A percentile compares a stretch with the other conserved stretches of the same genome.
Evolutionary conservation across 2,888 invertebrate species (phyloP).

Genomic region (Tipula unca): DNA sequence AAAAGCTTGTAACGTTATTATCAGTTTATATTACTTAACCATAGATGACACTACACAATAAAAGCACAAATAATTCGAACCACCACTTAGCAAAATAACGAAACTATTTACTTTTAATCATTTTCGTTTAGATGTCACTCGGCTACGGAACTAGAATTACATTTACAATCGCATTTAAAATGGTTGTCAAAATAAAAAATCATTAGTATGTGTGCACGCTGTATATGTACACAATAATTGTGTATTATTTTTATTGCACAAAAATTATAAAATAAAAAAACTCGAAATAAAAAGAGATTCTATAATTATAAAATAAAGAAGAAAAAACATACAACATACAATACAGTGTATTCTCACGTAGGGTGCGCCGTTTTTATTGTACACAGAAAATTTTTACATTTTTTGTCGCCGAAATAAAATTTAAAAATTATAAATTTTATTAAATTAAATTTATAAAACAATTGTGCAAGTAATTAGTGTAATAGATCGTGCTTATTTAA

Average conservation of each 20-base stretch:
- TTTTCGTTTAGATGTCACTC: background rate
- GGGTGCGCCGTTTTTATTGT: background rate
- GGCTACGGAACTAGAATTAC: background rate
- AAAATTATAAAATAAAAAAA: background rate
- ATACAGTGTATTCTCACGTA: slow-evolving; percentile 14
- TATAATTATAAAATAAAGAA: background rate
- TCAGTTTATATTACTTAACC: background rate
- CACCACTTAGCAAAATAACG: background rate
- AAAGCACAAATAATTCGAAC: background rate
- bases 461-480: background rate
- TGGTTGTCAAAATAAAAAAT: background rate
- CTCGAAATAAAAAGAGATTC: background rate
- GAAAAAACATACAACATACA: background rate
- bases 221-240: slow-evolving; percentile 14
- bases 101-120: background rate
- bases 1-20: background rate
- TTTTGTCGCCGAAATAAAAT: background rate
- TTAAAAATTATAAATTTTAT: background rate
- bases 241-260: background rate
- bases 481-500: background rate
- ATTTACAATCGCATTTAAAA: background rate
- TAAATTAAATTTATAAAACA: background rate
- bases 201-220: background rate
- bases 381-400: background rate
- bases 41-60: background rate